These are phyloP conservation scores for Thymelicus acteon DNA, from an alignment of 2,888 invertebrate genomes.

Conservation along the genomic window DNA sequence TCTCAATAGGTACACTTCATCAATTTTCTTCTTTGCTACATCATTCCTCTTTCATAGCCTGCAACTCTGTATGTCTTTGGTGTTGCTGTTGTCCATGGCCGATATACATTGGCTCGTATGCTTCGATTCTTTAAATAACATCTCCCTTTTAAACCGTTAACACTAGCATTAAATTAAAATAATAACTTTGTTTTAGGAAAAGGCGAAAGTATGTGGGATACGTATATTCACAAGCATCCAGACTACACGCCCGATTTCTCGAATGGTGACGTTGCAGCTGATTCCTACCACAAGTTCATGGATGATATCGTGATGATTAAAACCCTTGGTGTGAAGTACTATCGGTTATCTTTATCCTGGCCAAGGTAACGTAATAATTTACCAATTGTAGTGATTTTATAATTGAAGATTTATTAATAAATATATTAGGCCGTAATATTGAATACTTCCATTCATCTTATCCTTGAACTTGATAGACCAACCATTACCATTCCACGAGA, in stretches of 20 bases:
- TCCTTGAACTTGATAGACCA: too few species aligned
- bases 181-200: constrained; percentile 78
- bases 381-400: too few species aligned
- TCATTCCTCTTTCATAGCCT: too few species aligned
- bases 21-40: too few species aligned
- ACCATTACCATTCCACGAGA: too few species aligned
- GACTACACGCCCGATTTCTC: constrained; percentile 79
- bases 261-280: constrained; percentile 88
- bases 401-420: too few species aligned
- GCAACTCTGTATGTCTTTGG: too few species aligned
- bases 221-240: constrained; percentile 79
- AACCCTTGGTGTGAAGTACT: constrained; percentile 85
- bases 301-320: constrained; percentile 86
- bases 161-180: neutral
- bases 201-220: constrained; percentile 87
- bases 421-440: too few species aligned
- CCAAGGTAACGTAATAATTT: constrained; percentile 66
- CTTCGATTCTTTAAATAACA: too few species aligned
- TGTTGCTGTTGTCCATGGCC: too few species aligned
- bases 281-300: constrained; percentile 87
- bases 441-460: neutral
- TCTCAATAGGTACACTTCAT: too few species aligned
- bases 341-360: constrained; percentile 91
- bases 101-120: too few species aligned
- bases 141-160: neutral